A percentile compares a stretch with the other conserved stretches of the same genome.
phyloP scores from a whole-genome alignment of 2,888 invertebrate genomes.

The Campaea margaritaria region DNA sequence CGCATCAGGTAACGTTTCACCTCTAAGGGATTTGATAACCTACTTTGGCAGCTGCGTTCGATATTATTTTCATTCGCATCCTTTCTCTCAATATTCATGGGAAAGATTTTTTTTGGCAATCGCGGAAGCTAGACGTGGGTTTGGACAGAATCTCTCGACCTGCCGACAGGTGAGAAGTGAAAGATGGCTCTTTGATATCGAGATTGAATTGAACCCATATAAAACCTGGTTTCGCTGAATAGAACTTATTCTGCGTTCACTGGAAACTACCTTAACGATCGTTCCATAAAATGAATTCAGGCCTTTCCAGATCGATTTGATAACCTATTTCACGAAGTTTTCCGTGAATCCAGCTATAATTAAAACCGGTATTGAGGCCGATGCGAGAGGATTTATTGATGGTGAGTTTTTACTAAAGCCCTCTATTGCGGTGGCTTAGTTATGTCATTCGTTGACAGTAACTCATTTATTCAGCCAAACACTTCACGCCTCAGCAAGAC shows the following conservation, averaged over 20 bases:
- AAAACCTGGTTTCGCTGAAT: background rate
- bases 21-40: slow-evolving; percentile 49
- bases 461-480: background rate
- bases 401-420: slow-evolving; percentile 12
- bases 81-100: slow-evolving; percentile 29
- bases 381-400: slow-evolving; percentile 15
- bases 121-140: slow-evolving; percentile 18
- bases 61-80: slow-evolving; percentile 33
- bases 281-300: slow-evolving; percentile 10
- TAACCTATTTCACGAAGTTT: slow-evolving; percentile 21
- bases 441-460: slow-evolving; percentile 18
- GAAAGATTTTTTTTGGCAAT: slow-evolving; percentile 28
- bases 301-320: slow-evolving; percentile 1
- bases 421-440: slow-evolving; percentile 7
- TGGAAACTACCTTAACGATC: background rate
- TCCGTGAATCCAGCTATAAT: slow-evolving; percentile 24
- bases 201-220: slow-evolving; percentile 8
- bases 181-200: background rate
- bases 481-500: background rate
- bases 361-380: slow-evolving; percentile 24
- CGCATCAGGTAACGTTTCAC: slow-evolving; percentile 67
- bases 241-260: background rate
- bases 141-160: slow-evolving; percentile 12
- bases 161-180: slow-evolving; percentile 5
- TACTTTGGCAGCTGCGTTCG: slow-evolving; percentile 37